Evolutionary conservation across 2,797 vertebrate species (phyloP).

Genomic region (Ptychobarbus kaznakovi): DNA sequence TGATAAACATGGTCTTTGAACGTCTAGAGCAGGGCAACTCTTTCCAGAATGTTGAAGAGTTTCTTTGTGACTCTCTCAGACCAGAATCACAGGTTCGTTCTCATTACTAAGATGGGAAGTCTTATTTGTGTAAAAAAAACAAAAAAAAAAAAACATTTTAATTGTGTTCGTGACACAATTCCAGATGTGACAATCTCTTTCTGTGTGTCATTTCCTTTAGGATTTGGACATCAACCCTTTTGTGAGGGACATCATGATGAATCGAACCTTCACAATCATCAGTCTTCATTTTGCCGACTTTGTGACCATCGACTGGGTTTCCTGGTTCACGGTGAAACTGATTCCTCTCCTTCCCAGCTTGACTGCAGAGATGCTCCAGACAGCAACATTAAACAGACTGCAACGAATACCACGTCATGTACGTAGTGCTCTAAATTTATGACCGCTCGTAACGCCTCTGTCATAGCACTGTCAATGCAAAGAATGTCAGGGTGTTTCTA

Average conservation of each 20-base stretch:
- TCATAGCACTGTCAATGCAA: not conserved
- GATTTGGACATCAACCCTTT: not conserved
- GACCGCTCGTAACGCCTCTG: not conserved
- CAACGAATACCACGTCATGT: conserved; percentile 54
- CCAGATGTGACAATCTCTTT: no score
- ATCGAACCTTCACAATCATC: conserved; percentile 47
- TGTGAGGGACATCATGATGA: not conserved
- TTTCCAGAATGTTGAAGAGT: conserved; percentile 61
- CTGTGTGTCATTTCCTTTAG: not conserved
- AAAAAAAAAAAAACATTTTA: no score
- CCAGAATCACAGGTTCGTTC: conserved; percentile 51
- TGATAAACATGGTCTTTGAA: conserved; percentile 35
- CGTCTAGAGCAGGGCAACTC: conserved; percentile 39
- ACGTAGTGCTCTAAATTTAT: not conserved
- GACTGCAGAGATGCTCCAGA: conserved; percentile 33
- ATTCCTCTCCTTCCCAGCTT: conserved; percentile 59
- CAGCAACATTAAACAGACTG: conserved; percentile 45
- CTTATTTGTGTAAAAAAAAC: no score
- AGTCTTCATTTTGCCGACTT: conserved; percentile 55
- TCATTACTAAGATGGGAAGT: not conserved
- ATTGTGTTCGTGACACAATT: no score
- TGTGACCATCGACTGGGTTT: conserved; percentile 51
- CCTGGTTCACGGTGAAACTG: conserved; percentile 62
- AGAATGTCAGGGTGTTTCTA: not conserved
- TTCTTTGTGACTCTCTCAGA: conserved; percentile 56